Percentiles rank a stretch among this genome's conserved stretches.
Conservation (phyloP, 1,140 invertebrate genomes). For the Ceratina calcarata region DNA sequence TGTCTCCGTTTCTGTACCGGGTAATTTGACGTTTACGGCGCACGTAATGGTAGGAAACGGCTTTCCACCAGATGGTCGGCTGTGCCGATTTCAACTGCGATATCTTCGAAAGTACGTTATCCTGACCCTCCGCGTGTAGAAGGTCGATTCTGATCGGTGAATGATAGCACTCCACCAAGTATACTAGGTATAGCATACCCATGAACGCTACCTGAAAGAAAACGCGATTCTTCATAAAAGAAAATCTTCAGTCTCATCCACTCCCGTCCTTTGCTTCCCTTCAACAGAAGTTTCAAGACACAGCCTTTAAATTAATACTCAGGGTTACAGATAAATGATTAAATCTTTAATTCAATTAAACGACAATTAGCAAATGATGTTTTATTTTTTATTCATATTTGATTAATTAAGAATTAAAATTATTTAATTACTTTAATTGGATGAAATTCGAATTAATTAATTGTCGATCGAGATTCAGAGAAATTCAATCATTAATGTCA, state of each 20-base stretch:
- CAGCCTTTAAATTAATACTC: too few species aligned
- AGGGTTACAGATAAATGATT: too few species aligned
- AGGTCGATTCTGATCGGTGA: slow-evolving; percentile 85
- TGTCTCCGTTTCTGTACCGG: slow-evolving; percentile 90
- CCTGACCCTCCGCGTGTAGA: slow-evolving; percentile 84
- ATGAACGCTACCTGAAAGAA: slow-evolving; percentile 85
- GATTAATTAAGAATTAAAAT: too few species aligned
- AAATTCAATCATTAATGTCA: background rate
- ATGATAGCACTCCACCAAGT: slow-evolving; percentile 93
- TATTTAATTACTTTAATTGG: too few species aligned
- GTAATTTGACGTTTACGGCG: slow-evolving; percentile 88
- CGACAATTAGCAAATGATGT: too few species aligned
- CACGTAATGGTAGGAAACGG: slow-evolving; percentile 93
- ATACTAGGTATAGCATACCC: slow-evolving; percentile 90
- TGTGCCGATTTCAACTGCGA: slow-evolving; percentile 86
- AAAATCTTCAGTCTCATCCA: too few species aligned
- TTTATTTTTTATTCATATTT: too few species aligned
- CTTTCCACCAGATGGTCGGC: slow-evolving; percentile 94
- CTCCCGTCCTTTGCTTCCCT: too few species aligned
- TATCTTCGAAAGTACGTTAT: slow-evolving; percentile 85
- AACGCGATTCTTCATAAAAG: background rate
- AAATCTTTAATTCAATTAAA: too few species aligned
- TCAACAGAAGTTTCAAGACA: too few species aligned
- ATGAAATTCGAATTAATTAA: background rate
- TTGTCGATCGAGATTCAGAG: background rate